Base-by-base conservation (phyloP, 1,140 invertebrate species). In the Ephestia elutella region DNA sequence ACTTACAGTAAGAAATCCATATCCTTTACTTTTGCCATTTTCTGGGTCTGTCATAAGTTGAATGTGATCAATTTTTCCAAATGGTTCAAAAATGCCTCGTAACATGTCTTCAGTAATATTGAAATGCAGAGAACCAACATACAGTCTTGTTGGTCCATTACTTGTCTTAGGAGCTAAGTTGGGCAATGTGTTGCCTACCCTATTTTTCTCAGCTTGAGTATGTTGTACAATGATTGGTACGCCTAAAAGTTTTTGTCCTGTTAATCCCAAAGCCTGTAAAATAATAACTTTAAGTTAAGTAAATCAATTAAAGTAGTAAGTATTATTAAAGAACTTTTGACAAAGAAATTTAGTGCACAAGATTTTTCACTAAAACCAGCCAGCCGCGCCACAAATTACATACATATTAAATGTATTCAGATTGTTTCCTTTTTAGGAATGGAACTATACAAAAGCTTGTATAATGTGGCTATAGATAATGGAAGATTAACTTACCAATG, bases 41-140 rank as follows among this genome's bases (percentile, higher is more conserved):
- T 99, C 97, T 25, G 95, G 94, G 88, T 99, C 98, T 89, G 95
- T 96, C 73, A 99, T 97, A 18, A 99, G 88, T 85, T 99, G 96
- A 73, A 99, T 98, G 63, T 95, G 95, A 81, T 99, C 97, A 80
- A 99, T 98, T 91, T 98, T 98, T 56, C 99, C 99, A 90, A 99
- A 99, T 0, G 99, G 98, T 89, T 99, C 98, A 90, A 99, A 99
- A 61, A 99, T 99, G 21, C 97, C 97, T 66, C 94, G 89, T 18
- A 99, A 90, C 99, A 99, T 99, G 59, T 99, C 98, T 90, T 99
- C 98, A 15, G 97, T 99, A 56, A 99, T 99, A 80, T 99, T 99
- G 75, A 98, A 99, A 90, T 99, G 99, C 21, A 99, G 89, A 25
- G 98, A 99, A 9, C 98, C 98, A 57, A 99, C 97, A 88, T 99